Evolutionary conservation across 2,113 vertebrate species (phyloP), one percentile per base, ranked within the genome.

Genomic region (Acanthochromis polyacanthus): DNA sequence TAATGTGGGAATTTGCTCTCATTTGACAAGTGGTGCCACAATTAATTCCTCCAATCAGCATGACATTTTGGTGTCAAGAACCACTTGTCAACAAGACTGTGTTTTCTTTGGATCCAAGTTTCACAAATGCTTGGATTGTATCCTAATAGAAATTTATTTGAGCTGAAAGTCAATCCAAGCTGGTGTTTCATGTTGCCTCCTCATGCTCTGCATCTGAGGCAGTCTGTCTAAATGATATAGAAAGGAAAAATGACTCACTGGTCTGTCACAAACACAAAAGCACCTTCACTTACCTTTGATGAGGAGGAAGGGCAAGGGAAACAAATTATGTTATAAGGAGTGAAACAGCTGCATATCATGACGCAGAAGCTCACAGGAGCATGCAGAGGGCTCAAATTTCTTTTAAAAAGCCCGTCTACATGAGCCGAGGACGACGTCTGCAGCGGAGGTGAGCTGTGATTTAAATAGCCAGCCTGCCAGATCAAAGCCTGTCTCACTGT

Each of bases 361-460:
- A 23, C 25, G 46, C 15, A 63, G 71, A 46, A 48, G 62, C 20
- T 0, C 46, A 10, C 4, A 50, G 62, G 71, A 73, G 20, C 61
- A 69, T n/a, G 28, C 40, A 43, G 53, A 32, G 16, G n/a, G 22
- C 30, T 23, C 4, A 0, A 12, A 20, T 46, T 48, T 46, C 63
- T 61, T 20, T 51, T 63, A 38, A 25, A 65, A 53, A 73, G 65
- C 30, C 43, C 68, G 32, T 75, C 70, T 71, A 59, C 81, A 78
- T 81, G 60, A 80, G 71, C 61, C 19, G 57, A 72, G 75, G 63
- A 75, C 43, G 86, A 63, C 45, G 71, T 80, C 71, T 57, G 67
- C 17, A 60, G 78, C 15, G 72, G 76, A 88, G 81, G 89, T 88
- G 71, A 86, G 84, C 74, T 76, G 88, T 81, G 88, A 88, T 84